These are phyloP conservation scores for Mycogona germanica DNA, from an alignment of 2,888 invertebrate species.

Conservation along the genomic window DNA sequence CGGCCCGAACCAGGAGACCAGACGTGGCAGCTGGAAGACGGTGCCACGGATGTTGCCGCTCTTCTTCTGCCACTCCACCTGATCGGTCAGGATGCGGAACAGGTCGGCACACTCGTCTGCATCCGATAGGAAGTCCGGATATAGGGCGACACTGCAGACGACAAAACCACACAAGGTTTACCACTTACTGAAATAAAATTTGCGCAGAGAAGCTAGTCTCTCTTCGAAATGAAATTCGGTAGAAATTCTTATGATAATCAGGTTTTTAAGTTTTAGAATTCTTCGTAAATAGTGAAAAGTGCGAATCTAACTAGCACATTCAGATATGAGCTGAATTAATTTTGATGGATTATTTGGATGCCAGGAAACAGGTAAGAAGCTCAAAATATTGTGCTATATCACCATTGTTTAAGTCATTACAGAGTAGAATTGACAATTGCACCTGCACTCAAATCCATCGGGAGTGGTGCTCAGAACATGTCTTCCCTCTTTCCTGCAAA, in stretches of 20 bases:
- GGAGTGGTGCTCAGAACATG: not conserved
- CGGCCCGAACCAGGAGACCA: constrained; percentile 40
- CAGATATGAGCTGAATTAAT: not conserved
- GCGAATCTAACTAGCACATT: not conserved
- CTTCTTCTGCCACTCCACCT: constrained; percentile 7
- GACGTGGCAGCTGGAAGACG: constrained; percentile 28
- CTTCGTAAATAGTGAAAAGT: too few species aligned
- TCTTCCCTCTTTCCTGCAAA: constrained; percentile 7
- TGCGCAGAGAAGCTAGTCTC: not conserved
- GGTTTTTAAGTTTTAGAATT: not conserved
- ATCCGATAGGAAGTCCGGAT: constrained; percentile 14
- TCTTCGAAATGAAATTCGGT: not conserved
- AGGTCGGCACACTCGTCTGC: not conserved
- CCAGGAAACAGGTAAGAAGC: not conserved
- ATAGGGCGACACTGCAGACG: constrained; percentile 10
- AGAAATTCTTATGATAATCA: not conserved
- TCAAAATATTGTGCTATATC: not conserved
- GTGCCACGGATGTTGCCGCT: constrained; percentile 2
- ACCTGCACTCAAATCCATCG: constrained; percentile 7
- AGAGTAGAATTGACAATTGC: not conserved
- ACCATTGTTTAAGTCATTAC: not conserved
- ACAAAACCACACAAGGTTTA: too few species aligned
- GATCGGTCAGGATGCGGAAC: constrained; percentile 1
- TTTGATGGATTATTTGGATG: not conserved
- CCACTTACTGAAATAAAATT: too few species aligned